A percentile compares a stretch with the other conserved stretches of the same genome.
phyloP scores from a whole-genome alignment of 2,888 invertebrate species.

The Entomobrya proxima region DNA sequence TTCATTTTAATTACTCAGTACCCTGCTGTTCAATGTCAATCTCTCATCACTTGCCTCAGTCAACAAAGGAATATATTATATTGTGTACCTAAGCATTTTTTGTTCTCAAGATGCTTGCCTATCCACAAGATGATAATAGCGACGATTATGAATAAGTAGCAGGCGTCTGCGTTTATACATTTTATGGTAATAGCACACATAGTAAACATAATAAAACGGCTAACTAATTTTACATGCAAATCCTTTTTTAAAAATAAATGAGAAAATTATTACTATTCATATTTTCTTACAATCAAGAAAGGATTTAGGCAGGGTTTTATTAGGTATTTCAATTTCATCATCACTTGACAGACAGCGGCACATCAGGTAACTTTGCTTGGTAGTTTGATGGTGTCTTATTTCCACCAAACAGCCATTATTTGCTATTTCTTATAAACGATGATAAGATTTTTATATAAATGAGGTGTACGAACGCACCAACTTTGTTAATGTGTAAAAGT shows the following conservation, averaged over 20 bases:
- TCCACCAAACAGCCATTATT: constrained; percentile 38
- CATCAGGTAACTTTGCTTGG: not conserved
- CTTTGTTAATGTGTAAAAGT: not conserved
- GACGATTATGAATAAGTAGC: not conserved
- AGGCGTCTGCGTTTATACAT: not conserved
- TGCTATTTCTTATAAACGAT: constrained; percentile 44
- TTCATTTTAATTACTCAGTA: constrained; percentile 63
- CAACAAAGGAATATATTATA: constrained; percentile 54
- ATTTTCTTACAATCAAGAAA: constrained; percentile 4
- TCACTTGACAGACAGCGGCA: constrained; percentile 30
- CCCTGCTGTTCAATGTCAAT: constrained; percentile 65
- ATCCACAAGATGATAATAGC: not conserved
- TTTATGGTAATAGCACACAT: not conserved
- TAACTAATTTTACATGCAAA: constrained; percentile 53
- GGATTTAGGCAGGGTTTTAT: not conserved
- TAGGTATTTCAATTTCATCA: not conserved
- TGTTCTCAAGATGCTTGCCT: not conserved
- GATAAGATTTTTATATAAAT: too few species aligned
- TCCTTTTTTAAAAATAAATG: constrained; percentile 51
- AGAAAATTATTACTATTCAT: constrained; percentile 55
- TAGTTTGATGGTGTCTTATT: constrained; percentile 31
- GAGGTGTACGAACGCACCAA: too few species aligned
- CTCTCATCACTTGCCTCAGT: constrained; percentile 60
- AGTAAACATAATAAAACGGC: not conserved
- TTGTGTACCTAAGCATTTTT: not conserved